Evolutionary conservation across 2,797 vertebrate genomes (phyloP).

Genomic region (Buphagus erythrorhynchus): DNA sequence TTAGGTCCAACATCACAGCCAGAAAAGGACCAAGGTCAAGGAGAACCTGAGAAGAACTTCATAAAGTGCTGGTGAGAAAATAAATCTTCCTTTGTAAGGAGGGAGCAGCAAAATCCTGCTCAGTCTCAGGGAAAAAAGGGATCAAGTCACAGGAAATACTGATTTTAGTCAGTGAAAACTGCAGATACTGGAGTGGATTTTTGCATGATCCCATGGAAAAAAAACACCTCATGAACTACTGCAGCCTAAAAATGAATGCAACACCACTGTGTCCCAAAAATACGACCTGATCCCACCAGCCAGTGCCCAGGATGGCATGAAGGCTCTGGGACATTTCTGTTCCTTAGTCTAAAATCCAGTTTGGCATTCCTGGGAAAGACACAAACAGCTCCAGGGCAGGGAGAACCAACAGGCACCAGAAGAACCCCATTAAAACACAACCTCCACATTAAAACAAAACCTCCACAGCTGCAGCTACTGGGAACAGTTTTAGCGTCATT

Average conservation of each 20-base stretch:
- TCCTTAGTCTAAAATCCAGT: neutral
- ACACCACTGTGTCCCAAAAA: neutral
- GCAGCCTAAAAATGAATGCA: neutral
- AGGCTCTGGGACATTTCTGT: neutral
- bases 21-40: neutral
- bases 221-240: neutral
- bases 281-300: neutral
- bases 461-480: neutral
- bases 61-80: neutral
- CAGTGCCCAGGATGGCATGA: rapidly evolving
- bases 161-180: neutral
- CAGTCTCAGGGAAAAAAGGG: neutral
- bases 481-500: neutral
- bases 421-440: neutral
- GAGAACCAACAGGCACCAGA: neutral
- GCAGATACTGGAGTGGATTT: neutral
- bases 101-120: neutral
- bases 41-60: neutral
- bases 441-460: neutral
- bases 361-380: neutral
- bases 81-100: neutral
- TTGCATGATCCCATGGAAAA: neutral
- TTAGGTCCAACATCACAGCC: neutral
- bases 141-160: neutral
- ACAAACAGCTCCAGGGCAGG: neutral